Base-by-base conservation (phyloP, 2,888 invertebrate genomes). In the Himalopsyche kuldschensis region DNA sequence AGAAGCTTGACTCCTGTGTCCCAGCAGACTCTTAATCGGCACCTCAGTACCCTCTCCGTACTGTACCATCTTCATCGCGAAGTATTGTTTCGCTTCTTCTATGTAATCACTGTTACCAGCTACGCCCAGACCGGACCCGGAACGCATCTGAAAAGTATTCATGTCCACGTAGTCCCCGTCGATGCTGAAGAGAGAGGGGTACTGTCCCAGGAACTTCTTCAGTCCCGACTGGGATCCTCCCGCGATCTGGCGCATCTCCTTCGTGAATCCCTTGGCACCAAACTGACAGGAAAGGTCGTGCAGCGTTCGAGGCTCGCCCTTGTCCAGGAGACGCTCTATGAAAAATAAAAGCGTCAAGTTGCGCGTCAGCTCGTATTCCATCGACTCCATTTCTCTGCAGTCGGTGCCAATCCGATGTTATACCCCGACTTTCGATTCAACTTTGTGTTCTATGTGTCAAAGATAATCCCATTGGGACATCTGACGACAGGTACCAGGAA, bases 201-300 rank as follows among this genome's bases (percentile, higher is more conserved):
- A 99, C 90, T 98, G 98, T 82, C 95, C 94, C 88, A 99, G 94
- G 92, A 99, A 99, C 91, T 99, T 99, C 91, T 97, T 98, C 85
- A 99, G 93, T 83, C 99, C 97, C 88, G 97, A 97, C 91, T 99
- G 98, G 87, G 98, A 98, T 88, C 98, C 98, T 87, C 99, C 97
- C 88, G 96, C 97, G 87, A 97, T 97, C 91, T 97, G 97, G 88
- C 98, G 93, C 99, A 99, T 99, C 92, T 99, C 99, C 92, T 98
- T 97, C 31, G 99, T 98, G 91, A 99, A 99, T 87, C 98, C 99
- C 91, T 98, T 98, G 87, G 99, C 98, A 88, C 99, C 99, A 91
- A 99, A 99, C 91, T 99, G 98, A 91, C 99, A 99, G 90, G 98
- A 98, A 88, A 99, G 94, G 92, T 99, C 99, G 91, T 98, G 98